phyloP scores from a whole-genome alignment of 2,888 invertebrate species.

The Cepaea hortensis region DNA sequence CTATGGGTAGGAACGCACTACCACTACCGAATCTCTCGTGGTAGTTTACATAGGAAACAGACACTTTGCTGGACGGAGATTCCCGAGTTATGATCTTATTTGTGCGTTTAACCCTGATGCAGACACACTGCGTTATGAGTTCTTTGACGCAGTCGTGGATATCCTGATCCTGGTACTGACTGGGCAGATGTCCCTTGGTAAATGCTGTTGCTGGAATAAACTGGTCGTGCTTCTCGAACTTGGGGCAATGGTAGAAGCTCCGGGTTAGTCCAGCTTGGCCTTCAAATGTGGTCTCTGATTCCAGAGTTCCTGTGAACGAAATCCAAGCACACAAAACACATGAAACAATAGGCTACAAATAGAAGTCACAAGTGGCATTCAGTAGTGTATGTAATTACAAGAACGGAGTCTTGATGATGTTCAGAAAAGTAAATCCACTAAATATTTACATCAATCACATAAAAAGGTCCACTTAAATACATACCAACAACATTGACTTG shows the following conservation, averaged over 20 bases:
- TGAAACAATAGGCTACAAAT: too few relatives aligned
- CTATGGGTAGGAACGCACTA: background rate
- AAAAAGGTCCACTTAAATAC: too few relatives aligned
- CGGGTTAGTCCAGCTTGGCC: background rate
- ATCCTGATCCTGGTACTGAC: background rate
- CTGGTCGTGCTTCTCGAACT: background rate
- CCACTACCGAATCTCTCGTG: constrained; percentile 3
- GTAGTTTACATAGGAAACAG: too few relatives aligned
- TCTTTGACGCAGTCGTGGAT: background rate
- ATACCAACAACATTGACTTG: too few relatives aligned
- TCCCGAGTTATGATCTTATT: background rate
- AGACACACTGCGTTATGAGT: background rate
- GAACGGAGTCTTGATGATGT: too few relatives aligned
- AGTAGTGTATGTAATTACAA: too few relatives aligned
- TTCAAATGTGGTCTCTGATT: background rate
- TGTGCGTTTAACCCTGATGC: background rate
- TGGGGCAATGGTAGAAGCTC: background rate
- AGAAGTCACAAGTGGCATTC: too few relatives aligned
- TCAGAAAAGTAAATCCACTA: too few relatives aligned
- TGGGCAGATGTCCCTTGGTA: background rate
- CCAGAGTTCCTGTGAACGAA: background rate
- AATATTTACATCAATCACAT: too few relatives aligned
- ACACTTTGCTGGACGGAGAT: background rate
- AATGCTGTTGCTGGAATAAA: background rate
- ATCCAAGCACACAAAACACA: too few relatives aligned